Evolutionary conservation across 2,113 vertebrate species (phyloP).

Genomic region (Cyanocitta stelleri): DNA sequence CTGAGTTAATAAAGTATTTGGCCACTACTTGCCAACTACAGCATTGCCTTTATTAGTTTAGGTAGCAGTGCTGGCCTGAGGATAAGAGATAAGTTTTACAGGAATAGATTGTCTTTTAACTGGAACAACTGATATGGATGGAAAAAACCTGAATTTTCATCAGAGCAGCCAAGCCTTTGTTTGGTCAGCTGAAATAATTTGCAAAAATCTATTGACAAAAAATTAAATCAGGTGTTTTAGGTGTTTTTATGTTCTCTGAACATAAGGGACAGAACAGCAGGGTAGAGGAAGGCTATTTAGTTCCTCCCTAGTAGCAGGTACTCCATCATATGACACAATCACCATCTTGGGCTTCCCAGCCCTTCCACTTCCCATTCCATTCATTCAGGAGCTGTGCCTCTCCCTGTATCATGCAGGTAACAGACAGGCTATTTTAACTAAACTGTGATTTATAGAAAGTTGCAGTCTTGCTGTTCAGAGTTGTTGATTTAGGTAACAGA

Average conservation of each 20-base stretch:
- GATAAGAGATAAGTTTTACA: neutral
- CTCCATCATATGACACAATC: rapidly evolving
- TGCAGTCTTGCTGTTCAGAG: neutral
- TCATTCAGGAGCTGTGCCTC: neutral
- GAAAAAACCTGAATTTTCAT: neutral
- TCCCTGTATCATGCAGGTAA: neutral
- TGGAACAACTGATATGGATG: neutral
- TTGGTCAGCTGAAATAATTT: neutral
- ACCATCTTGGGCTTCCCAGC: neutral
- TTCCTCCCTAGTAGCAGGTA: neutral
- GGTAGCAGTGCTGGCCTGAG: neutral
- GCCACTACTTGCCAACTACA: neutral
- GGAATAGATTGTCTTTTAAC: neutral
- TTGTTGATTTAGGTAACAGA: slow-evolving; percentile 8
- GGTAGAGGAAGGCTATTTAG: neutral
- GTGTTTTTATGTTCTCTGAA: neutral
- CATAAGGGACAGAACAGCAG: neutral
- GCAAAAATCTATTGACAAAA: neutral
- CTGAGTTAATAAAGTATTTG: neutral
- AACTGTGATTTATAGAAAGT: neutral
- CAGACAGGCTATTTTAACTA: neutral
- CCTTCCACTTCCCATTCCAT: neutral
- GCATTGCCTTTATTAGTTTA: neutral
- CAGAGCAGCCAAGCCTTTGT: neutral
- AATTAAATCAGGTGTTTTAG: neutral